phyloP scores from a whole-genome alignment of 2,888 invertebrate genomes.

The Amorpha juglandis region DNA sequence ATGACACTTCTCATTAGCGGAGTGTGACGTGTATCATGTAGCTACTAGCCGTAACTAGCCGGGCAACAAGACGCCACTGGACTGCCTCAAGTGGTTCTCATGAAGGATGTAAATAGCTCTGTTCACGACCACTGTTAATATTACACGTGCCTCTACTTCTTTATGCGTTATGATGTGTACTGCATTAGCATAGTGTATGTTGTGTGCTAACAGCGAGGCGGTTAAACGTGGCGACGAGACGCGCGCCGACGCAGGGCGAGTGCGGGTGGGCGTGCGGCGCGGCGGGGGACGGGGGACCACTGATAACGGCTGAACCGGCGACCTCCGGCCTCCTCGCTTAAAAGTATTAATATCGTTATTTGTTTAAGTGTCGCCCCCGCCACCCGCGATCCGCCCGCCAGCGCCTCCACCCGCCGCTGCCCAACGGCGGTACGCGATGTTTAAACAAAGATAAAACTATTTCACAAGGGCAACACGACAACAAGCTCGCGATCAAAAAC shows the following conservation, averaged over 20 bases:
- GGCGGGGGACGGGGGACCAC: slow-evolving; percentile 36
- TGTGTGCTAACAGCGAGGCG: neutral
- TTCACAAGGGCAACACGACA: slow-evolving; percentile 22
- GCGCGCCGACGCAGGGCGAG: slow-evolving; percentile 9
- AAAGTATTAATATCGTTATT: slow-evolving; percentile 64
- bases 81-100: neutral
- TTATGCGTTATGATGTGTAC: neutral
- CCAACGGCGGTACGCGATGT: slow-evolving; percentile 21
- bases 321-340: slow-evolving; percentile 65
- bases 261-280: slow-evolving; percentile 31
- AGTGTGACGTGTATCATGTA: neutral
- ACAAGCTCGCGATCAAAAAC: slow-evolving; percentile 18
- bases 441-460: slow-evolving; percentile 24
- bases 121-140: neutral
- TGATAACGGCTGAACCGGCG: slow-evolving; percentile 63
- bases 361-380: slow-evolving; percentile 50
- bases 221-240: slow-evolving; percentile 22
- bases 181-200: neutral
- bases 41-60: neutral
- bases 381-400: slow-evolving; percentile 31
- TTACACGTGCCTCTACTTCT: neutral
- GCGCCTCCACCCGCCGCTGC: slow-evolving; percentile 20
- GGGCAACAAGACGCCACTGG: neutral
- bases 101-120: too few species aligned
- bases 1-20: slow-evolving; percentile 1